A percentile compares a stretch with the other conserved stretches of the same genome.
Evolutionary conservation across 2,797 vertebrate genomes (phyloP).

Genomic region (Sparus aurata): DNA sequence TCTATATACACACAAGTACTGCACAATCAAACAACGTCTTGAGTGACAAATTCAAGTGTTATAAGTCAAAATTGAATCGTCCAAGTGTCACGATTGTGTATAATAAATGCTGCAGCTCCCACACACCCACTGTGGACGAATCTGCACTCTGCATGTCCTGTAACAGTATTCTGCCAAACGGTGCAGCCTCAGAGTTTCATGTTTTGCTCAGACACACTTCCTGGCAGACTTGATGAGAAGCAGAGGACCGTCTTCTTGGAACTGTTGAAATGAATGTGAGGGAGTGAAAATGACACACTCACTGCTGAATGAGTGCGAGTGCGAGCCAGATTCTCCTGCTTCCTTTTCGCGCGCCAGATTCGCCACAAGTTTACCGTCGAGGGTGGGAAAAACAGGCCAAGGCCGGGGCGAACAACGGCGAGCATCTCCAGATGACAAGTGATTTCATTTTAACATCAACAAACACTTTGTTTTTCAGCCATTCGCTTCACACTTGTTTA

Average conservation of each 20-base stretch:
- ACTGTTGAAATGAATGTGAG: slow-evolving; percentile 6
- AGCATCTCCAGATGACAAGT: slow-evolving; percentile 8
- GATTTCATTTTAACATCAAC: slow-evolving; percentile 22
- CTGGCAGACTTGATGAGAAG: slow-evolving; percentile 49
- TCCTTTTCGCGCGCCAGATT: slow-evolving; percentile 32
- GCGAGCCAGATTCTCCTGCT: slow-evolving; percentile 17
- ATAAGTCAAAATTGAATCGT: slow-evolving; percentile 8
- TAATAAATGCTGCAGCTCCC: slow-evolving; percentile 26
- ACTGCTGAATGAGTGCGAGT: slow-evolving; percentile 28
- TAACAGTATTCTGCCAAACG: slow-evolving; percentile 35
- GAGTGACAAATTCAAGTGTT: background rate
- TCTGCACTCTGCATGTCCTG: slow-evolving; percentile 17
- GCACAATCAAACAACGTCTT: background rate
- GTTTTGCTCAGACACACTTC: slow-evolving; percentile 33
- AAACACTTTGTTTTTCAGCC: slow-evolving; percentile 6
- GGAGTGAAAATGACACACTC: slow-evolving; percentile 16
- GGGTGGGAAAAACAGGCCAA: slow-evolving; percentile 5
- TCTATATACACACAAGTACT: too few species aligned
- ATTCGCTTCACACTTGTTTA: background rate
- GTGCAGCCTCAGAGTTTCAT: background rate
- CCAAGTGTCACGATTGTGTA: slow-evolving; percentile 22
- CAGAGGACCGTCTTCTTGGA: slow-evolving; percentile 44
- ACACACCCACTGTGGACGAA: slow-evolving; percentile 9
- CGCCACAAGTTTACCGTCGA: background rate
- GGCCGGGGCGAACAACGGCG: background rate